A percentile compares a stretch with the other conserved stretches of the same genome.
These are phyloP conservation scores for Drosophila prosaltans DNA, from an alignment of 1,140 invertebrate species.

Conservation along the genomic window DNA sequence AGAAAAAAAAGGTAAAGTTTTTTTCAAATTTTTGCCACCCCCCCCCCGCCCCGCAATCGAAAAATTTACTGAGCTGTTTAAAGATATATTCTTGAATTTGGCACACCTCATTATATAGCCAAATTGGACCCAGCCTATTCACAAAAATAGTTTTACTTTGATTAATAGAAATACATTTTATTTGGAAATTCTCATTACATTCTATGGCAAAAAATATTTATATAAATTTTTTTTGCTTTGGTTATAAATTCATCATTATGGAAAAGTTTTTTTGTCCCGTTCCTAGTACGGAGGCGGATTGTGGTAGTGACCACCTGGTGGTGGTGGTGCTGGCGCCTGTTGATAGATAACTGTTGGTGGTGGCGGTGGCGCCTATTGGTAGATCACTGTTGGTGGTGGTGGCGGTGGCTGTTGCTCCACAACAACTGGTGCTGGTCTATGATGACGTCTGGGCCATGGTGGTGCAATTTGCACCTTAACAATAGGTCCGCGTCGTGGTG, in stretches of 20 bases:
- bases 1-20: no score
- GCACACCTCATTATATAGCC: no score
- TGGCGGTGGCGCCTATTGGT: conserved; percentile 54
- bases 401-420: conserved; percentile 62
- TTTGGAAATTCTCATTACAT: conserved; percentile 1
- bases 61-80: no score
- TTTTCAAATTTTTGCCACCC: no score
- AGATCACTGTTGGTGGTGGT: conserved; percentile 53
- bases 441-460: conserved; percentile 69
- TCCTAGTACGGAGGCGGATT: conserved; percentile 53
- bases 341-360: conserved; percentile 44
- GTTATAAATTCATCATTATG: not conserved
- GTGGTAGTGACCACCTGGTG: conserved; percentile 56
- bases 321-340: conserved; percentile 35
- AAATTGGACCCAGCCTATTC: no score
- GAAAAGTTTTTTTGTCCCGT: not conserved
- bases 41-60: no score
- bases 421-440: conserved; percentile 53
- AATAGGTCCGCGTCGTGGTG: conserved; percentile 65
- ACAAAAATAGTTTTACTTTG: not conserved
- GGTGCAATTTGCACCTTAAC: conserved; percentile 71
- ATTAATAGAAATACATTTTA: conserved; percentile 4
- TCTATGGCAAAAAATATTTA: conserved; percentile 20
- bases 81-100: no score
- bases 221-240: conserved; percentile 12